phyloP scores from a whole-genome alignment of 1,140 invertebrate species.

The Hermetia illucens region DNA sequence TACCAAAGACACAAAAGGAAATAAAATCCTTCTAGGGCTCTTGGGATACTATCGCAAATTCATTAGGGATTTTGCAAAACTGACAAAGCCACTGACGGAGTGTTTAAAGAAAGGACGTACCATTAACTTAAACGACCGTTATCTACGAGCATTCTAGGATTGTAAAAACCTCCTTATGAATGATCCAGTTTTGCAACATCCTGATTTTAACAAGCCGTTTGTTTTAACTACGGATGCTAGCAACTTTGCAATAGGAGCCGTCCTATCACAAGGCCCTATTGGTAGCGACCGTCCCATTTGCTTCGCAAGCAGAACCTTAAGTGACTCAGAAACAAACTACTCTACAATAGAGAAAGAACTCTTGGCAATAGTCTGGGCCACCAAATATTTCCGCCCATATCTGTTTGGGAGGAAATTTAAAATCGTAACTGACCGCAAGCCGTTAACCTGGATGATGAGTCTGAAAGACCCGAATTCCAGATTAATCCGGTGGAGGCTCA shows the following conservation, averaged over 20 bases:
- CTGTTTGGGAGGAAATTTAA: slow-evolving; percentile 27
- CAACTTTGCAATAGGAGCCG: slow-evolving; percentile 17
- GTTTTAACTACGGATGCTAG: slow-evolving; percentile 21
- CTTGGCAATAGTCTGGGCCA: slow-evolving; percentile 33
- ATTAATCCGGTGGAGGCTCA: slow-evolving; percentile 34
- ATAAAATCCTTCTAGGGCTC: slow-evolving; percentile 32
- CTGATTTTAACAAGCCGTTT: slow-evolving; percentile 12
- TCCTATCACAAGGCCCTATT: slow-evolving; percentile 19
- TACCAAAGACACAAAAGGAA: slow-evolving; percentile 22
- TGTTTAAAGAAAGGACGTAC: slow-evolving; percentile 25
- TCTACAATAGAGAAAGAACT: slow-evolving; percentile 32
- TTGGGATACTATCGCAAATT: slow-evolving; percentile 31
- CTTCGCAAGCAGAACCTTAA: slow-evolving; percentile 27
- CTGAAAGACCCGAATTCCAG: slow-evolving; percentile 31
- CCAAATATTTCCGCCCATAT: slow-evolving; percentile 32
- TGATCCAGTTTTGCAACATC: slow-evolving; percentile 8
- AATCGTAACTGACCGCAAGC: slow-evolving; percentile 35
- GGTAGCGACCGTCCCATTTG: slow-evolving; percentile 10
- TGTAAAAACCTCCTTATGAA: slow-evolving; percentile 3
- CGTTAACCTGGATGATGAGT: slow-evolving; percentile 28
- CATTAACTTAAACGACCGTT: too few species aligned
- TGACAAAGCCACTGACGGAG: slow-evolving; percentile 21
- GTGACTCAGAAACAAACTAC: slow-evolving; percentile 28
- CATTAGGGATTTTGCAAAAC: slow-evolving; percentile 20
- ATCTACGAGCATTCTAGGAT: slow-evolving; percentile 18